Evolutionary conservation across 1,140 invertebrate species (phyloP).

Genomic region (Zaprionus ghesquierei): DNA sequence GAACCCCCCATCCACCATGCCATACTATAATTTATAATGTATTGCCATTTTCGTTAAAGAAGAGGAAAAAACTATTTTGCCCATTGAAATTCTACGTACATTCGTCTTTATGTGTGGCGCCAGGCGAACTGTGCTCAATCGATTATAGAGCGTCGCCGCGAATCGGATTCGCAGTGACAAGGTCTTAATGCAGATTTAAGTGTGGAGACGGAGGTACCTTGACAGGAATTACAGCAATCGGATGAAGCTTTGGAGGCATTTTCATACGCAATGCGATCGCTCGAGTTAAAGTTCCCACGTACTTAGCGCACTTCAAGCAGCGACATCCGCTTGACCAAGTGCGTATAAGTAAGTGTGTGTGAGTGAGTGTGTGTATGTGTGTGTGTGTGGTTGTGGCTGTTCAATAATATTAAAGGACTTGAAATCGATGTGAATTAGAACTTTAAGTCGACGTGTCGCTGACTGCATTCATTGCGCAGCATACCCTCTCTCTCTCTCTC

Average conservation of each 20-base stretch:
- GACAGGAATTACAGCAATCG: background rate
- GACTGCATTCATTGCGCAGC: conserved; percentile 1
- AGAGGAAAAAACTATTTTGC: conserved; percentile 20
- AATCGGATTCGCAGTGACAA: background rate
- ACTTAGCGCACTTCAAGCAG: background rate
- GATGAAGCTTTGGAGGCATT: background rate
- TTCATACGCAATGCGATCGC: background rate
- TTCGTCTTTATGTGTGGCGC: conserved; percentile 32
- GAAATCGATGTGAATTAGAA: too few species aligned
- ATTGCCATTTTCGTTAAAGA: conserved; percentile 36
- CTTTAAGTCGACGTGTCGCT: too few species aligned
- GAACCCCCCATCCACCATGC: conserved; percentile 2
- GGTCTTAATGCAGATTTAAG: conserved; percentile 26
- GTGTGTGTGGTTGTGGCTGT: too few species aligned
- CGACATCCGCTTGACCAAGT: background rate
- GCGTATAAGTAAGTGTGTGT: background rate
- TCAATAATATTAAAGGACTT: too few species aligned
- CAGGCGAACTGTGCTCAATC: conserved; percentile 17
- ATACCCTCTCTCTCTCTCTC: background rate
- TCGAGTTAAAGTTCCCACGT: background rate
- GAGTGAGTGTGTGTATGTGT: too few species aligned
- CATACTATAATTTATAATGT: conserved; percentile 74
- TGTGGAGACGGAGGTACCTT: background rate
- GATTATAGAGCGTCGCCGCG: conserved; percentile 16
- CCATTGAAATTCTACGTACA: conserved; percentile 13